Evolutionary conservation across 2,888 invertebrate genomes (phyloP).

Genomic region (Strigamia maritima): DNA sequence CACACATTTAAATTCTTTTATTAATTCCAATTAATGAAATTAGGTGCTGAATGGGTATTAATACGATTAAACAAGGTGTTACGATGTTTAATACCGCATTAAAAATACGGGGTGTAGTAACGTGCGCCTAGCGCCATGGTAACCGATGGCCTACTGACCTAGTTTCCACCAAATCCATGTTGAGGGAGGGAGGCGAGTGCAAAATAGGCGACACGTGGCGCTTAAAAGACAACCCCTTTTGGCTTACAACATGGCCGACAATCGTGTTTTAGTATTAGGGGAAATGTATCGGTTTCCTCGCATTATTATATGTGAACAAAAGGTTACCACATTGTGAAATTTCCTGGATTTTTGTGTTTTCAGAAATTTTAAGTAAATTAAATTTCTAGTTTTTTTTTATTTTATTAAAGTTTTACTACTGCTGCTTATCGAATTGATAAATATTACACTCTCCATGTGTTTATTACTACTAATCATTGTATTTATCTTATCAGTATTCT

Average conservation of each 20-base stretch:
- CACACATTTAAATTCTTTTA: background rate
- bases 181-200: background rate
- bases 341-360: no score
- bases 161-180: background rate
- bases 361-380: no score
- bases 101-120: background rate
- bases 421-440: no score
- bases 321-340: no score
- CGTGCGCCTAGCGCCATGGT: background rate
- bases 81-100: constrained; percentile 13
- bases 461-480: no score
- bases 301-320: no score
- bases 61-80: background rate
- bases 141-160: constrained; percentile 23
- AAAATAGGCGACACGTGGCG: background rate
- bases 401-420: no score
- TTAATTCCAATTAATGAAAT: background rate
- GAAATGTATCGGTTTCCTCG: no score
- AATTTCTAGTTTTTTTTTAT: no score
- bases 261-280: no score
- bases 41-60: background rate
- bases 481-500: background rate
- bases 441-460: no score
- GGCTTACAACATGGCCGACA: background rate
- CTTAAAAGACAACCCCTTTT: background rate